A percentile compares a stretch with the other conserved stretches of the same genome.
Evolutionary conservation across 37 sponge, comb jelly and placozoan genomes (phyloP).

Genomic region (Hormiphora californensis): DNA sequence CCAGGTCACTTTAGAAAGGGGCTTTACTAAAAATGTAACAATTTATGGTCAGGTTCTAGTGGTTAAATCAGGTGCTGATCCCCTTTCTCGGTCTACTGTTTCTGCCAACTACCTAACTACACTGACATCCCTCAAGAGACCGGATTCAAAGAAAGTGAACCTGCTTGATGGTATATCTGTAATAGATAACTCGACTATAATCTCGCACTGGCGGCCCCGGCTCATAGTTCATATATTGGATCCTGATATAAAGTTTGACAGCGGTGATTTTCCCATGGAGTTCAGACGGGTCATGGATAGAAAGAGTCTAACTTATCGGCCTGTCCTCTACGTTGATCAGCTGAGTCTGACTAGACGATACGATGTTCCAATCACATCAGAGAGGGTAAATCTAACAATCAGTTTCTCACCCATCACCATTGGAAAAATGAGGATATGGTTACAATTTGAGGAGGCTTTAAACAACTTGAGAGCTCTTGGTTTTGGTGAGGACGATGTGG

Average conservation of each 20-base stretch:
- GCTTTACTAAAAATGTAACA: background rate
- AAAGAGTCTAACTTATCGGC: conserved; percentile 57
- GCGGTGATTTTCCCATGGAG: conserved; percentile 59
- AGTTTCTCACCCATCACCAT: conserved; percentile 65
- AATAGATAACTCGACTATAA: conserved; percentile 3
- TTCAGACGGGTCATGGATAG: conserved; percentile 28
- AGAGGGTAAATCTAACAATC: conserved; percentile 56
- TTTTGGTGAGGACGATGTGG: conserved; percentile 81
- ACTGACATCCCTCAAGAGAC: background rate
- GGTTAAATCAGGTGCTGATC: background rate
- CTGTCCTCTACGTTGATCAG: conserved; percentile 70
- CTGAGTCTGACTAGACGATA: conserved; percentile 56
- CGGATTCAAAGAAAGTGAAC: background rate
- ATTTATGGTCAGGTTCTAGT: background rate
- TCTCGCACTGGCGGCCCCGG: conserved; percentile 73
- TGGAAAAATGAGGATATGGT: conserved; percentile 69
- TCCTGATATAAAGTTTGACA: conserved; percentile 62
- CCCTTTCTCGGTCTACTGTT: background rate
- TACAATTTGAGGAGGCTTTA: conserved; percentile 60
- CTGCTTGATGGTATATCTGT: background rate
- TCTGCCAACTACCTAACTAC: background rate
- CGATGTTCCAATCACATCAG: background rate
- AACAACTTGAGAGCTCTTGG: conserved; percentile 62
- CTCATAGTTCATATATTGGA: conserved; percentile 62
- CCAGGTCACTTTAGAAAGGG: background rate